Percentiles rank a stretch among this genome's conserved stretches.
Evolutionary conservation across 2,113 vertebrate species (phyloP).

Genomic region (Oryzias melastigma): DNA sequence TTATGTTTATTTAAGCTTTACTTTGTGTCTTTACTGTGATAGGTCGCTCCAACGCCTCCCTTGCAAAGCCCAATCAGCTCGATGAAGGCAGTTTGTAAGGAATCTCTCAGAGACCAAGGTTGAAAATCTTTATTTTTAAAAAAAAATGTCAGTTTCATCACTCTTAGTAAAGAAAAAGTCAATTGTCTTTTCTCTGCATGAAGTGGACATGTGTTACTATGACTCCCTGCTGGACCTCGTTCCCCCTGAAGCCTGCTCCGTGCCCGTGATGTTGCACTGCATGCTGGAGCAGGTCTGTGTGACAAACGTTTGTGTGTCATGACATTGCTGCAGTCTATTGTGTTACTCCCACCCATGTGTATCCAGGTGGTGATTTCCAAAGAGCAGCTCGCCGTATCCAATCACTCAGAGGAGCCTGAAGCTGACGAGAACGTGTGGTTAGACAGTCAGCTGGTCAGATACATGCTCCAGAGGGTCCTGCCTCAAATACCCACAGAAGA

Average conservation of each 20-base stretch:
- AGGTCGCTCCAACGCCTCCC: slow-evolving; percentile 19
- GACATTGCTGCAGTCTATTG: too few species aligned
- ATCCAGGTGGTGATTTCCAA: slow-evolving; percentile 80
- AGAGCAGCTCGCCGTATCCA: slow-evolving; percentile 62
- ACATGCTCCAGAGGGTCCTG: slow-evolving; percentile 78
- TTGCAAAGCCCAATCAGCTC: slow-evolving; percentile 15
- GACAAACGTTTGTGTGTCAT: neutral
- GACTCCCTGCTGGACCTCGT: slow-evolving; percentile 79
- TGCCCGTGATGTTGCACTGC: slow-evolving; percentile 85
- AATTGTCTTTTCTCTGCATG: slow-evolving; percentile 19
- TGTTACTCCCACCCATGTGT: slow-evolving; percentile 9
- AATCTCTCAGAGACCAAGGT: slow-evolving; percentile 21
- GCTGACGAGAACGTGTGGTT: slow-evolving; percentile 43
- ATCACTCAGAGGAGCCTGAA: slow-evolving; percentile 24
- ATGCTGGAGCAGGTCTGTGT: slow-evolving; percentile 87
- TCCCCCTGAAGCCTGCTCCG: slow-evolving; percentile 82
- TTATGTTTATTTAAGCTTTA: neutral
- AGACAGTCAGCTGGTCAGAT: slow-evolving; percentile 69
- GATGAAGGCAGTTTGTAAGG: slow-evolving; percentile 32
- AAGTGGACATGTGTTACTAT: slow-evolving; percentile 86
- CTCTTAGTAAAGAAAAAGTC: too few species aligned
- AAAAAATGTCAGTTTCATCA: neutral
- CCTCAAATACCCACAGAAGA: slow-evolving; percentile 63
- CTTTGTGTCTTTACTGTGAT: slow-evolving; percentile 8
- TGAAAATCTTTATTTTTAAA: neutral